Base-by-base conservation (phyloP, 2,888 invertebrate species). In the Monoplex corrugatus region DNA sequence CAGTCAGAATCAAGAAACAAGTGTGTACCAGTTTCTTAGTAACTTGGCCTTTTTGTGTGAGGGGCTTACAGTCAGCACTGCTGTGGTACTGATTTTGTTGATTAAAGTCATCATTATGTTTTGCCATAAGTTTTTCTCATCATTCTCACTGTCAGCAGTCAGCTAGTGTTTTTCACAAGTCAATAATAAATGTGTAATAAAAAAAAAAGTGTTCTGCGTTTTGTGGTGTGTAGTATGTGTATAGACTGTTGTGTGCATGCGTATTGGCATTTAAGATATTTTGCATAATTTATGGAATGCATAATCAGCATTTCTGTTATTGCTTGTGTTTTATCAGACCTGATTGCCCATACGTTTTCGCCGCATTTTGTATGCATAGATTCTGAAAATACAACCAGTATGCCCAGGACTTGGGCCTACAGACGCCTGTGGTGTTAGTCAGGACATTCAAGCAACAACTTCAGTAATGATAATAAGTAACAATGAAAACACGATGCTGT, bases 151-250 rank as follows among this genome's bases (percentile, higher is more conserved):
- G 45, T 84, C 84, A 38, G 84, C 84, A 50, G 84, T 23, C 84
- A 45, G 82, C 82, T 45, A 82, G 82, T 87, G 87, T 86, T 72
- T 75, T 87, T 57, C 84, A 84, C 84, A 84, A 38, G 84, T 84
- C 32, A 57, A 84, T 84, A 84, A 84, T 84, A 84, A 75, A 78
- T 87, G 87, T 75, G 87, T 40, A 32, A 23, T 43, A 87, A 45
- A 45, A 78, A 45, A 86, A 68, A 72, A 28, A 50, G 50, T n/a
- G n/a, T n/a, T n/a, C n/a, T n/a, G 3, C 3, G 50, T 6, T 23
- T 13, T 13, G 10, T n/a, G 3, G 45, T 3, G n/a, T 50, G 32
- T 44, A 44, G 13, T 75, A n/a, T 16, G 38, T 38, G 38, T 45
- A 16, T 68, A 3, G 32, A n/a, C 8, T 32, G 45, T 28, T 72